Percentiles rank a stretch among this genome's conserved stretches.
Conservation (phyloP, 2,797 vertebrate species). For the Coregonus ussuriensis region DNA sequence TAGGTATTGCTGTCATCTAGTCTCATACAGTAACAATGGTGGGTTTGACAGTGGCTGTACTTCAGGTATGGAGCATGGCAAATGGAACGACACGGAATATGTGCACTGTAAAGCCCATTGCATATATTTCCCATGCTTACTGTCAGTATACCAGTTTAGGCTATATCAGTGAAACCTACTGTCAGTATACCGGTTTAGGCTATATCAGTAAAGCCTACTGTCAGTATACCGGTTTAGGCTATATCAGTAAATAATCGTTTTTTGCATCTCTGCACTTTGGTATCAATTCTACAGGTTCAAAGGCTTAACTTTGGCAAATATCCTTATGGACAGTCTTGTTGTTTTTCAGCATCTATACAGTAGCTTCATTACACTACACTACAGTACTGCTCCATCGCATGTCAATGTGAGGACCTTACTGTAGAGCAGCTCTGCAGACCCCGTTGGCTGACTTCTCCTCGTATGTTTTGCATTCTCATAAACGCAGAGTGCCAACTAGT, state of each 20-base stretch:
- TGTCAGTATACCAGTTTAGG: too few species aligned
- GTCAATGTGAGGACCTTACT: constrained; percentile 6
- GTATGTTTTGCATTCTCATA: constrained; percentile 65
- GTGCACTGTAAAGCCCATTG: not conserved
- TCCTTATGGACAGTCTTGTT: not conserved
- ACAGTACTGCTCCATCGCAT: too few species aligned
- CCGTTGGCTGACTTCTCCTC: constrained; percentile 46
- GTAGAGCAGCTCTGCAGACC: constrained; percentile 30
- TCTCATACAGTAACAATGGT: constrained; percentile 27
- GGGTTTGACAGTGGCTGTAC: constrained; percentile 14
- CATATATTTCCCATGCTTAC: not conserved
- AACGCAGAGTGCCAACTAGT: constrained; percentile 59
- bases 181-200: too few species aligned
- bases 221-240: too few species aligned
- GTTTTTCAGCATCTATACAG: not conserved
- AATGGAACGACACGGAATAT: too few species aligned
- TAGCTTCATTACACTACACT: not conserved
- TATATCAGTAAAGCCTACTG: too few species aligned
- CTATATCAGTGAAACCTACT: too few species aligned
- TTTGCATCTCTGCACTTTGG: constrained; percentile 19
- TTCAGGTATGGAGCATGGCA: constrained; percentile 13
- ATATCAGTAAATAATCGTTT: too few species aligned
- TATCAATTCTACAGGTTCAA: not conserved
- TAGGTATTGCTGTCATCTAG: constrained; percentile 43
- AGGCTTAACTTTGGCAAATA: not conserved